phyloP scores from a whole-genome alignment of 1,140 invertebrate species.

The Oncopodura yosiiana region DNA sequence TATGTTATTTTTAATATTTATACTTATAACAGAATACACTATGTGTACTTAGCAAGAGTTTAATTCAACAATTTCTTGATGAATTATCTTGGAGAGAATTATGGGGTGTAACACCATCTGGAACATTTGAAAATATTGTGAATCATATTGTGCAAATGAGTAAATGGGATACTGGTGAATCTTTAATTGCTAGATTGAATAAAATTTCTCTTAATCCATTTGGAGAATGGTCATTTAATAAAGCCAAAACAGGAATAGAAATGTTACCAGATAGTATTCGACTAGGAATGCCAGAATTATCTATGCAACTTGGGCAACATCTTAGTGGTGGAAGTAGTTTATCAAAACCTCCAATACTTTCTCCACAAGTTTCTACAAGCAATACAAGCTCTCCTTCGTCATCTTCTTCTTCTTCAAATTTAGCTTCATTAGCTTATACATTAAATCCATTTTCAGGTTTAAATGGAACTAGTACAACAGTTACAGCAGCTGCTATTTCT shows the following conservation, averaged over 20 bases:
- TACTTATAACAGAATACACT: slow-evolving; percentile 60
- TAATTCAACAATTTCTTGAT: slow-evolving; percentile 80
- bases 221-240: slow-evolving; percentile 59
- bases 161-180: slow-evolving; percentile 45
- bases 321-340: neutral
- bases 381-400: no score
- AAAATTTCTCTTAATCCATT: slow-evolving; percentile 68
- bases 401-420: no score
- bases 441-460: no score
- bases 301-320: neutral
- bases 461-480: no score
- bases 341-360: neutral
- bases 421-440: no score
- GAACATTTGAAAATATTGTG: slow-evolving; percentile 71
- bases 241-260: slow-evolving; percentile 18
- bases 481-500: no score
- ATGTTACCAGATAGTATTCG: slow-evolving; percentile 26
- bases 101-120: slow-evolving; percentile 60
- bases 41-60: slow-evolving; percentile 65
- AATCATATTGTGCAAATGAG: slow-evolving; percentile 67
- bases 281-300: neutral
- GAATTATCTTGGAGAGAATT: slow-evolving; percentile 71
- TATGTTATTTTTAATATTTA: slow-evolving; percentile 3
- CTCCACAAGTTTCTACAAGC: neutral
- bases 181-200: slow-evolving; percentile 48